Conservation (phyloP, 2,113 vertebrate genomes). For the Cinclus cinclus region DNA sequence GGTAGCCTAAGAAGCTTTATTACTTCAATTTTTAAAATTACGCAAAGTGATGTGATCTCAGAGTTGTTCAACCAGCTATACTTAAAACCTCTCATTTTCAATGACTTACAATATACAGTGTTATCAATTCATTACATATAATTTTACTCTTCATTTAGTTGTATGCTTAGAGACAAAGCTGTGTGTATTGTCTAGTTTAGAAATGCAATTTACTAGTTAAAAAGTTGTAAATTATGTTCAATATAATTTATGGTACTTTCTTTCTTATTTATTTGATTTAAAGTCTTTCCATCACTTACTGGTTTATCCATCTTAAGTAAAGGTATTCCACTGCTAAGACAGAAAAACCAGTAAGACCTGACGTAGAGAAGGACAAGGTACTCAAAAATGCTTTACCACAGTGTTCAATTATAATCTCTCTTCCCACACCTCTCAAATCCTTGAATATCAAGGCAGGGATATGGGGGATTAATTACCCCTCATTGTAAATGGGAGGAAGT, state of each 20-base stretch:
- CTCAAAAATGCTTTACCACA: background rate
- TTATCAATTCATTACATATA: background rate
- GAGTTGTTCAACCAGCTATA: background rate
- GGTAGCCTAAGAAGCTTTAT: background rate
- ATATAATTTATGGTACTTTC: background rate
- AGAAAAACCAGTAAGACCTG: background rate
- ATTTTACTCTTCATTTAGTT: conserved; percentile 11
- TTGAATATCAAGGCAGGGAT: background rate
- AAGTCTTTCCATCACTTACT: background rate
- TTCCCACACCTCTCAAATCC: background rate
- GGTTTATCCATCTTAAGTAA: background rate
- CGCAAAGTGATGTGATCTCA: background rate
- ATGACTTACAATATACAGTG: background rate
- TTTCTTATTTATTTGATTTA: background rate
- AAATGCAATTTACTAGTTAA: background rate
- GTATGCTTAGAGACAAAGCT: background rate
- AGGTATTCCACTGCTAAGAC: background rate
- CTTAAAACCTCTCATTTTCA: background rate
- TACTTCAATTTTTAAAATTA: background rate
- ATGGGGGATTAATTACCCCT: background rate
- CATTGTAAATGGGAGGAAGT: background rate
- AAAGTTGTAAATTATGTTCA: background rate
- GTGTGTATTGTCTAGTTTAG: background rate
- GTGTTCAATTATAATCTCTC: background rate
- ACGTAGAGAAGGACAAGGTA: background rate